Evolutionary conservation across 2,888 invertebrate genomes (phyloP), one percentile per base, ranked within the genome.

Genomic region (Dicyrtoma fusca): DNA sequence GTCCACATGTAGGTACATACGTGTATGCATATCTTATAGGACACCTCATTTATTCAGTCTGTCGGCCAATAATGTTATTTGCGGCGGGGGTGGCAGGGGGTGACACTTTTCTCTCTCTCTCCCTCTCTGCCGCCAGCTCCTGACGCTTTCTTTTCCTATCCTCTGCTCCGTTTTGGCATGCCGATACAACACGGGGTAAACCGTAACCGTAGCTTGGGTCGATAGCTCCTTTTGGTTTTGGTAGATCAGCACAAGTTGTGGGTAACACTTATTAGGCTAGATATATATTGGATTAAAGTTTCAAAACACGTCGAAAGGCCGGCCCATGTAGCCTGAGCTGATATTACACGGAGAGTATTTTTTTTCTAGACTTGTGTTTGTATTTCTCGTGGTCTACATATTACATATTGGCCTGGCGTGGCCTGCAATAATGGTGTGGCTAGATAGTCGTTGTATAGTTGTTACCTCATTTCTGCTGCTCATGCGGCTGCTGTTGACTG

Each of bases 231-330:
- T 4, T 49, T 49, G 4, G 5, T 44, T 49, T 3, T 49, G 49
- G 49, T 49, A 13, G 17, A 17, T 44, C 13, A 49, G 49, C 11
- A 4, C 44, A 66, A 21, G 21, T 69, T 69, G 14, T 44, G 42
- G 45, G 59, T 44, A 34, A 51, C 61, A 53, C 47, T 62, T 49
- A 23, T n/a, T 61, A 61, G 34, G 17, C 34, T 42, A 26, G 61
- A 26, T 55, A n/a, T n/a, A n/a, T n/a, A n/a, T 11, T 51, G 26
- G 59, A 72, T 69, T 72, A 65, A 74, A 69, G 53, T 69, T 69
- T 61, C 72, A 57, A 66, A 51, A 26, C 72, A 74, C 74, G 74
- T 72, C 62, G 49, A 55, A 34, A 57, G 21, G 47, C n/a, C 64
- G 23, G 49, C 49, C 49, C 25, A 25, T 23, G 49, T 3, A 14